Evolutionary conservation across 2,888 invertebrate genomes (phyloP), one percentile per base, ranked within the genome.

Genomic region (Platerodrilus igneus): DNA sequence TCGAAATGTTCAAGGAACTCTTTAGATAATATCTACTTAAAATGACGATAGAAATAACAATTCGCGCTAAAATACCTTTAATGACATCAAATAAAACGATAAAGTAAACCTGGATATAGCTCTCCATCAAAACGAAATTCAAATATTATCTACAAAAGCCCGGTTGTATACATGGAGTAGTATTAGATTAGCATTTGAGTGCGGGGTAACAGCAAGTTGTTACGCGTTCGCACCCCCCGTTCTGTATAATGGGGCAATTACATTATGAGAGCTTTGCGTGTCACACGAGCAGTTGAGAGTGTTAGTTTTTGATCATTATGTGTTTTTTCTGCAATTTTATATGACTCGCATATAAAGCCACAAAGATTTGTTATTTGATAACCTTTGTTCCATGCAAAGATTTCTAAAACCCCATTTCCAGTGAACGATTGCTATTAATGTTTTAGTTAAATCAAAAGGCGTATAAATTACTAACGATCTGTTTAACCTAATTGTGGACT

Each of bases 181-280:
- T 55, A 56, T 55, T 56, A 53, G 55, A 60, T 60, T 59, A 60
- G 57, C 58, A 58, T 59, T 60, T 58, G 56, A 56, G 53, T 51
- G 54, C 48, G 52, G 53, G 47, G 53, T 57, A 56, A 56, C 53
- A 51, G 53, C 36, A 30, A 38, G 41, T 41, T 36, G 43, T 48
- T 43, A 46, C 37, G 46, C 40, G 46, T 45, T 43, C 45, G 45
- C 45, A 43, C 40, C 42, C 45, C 45, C 36, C 41, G 31, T 36
- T 22, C 31, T 35, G 38, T 45, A n/a, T n/a, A 45, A 45, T 45
- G 36, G 45, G 59, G 59, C 63, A 64, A 63, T 63, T 63, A 63
- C 57, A 52, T 63, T 64, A 64, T 63, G 61, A 57, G 56, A 56
- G 48, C 57, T 62, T 64, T 53, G 64, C 64, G 64, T 64, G 64